Conservation (phyloP, 2,113 vertebrate genomes). For the Takifugu flavidus region DNA sequence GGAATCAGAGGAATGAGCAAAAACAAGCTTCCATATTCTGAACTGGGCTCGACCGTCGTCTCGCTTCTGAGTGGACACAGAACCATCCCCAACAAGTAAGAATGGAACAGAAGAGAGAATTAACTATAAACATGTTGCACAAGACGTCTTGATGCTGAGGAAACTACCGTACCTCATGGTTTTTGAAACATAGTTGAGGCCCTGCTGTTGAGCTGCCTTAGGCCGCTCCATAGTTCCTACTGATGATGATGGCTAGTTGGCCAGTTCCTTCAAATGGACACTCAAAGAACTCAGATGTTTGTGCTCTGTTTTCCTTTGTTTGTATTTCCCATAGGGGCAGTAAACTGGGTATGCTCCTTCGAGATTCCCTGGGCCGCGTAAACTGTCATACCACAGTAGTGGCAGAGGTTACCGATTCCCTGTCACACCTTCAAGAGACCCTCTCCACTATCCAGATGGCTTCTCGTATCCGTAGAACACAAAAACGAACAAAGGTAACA, state of each 20-base stretch:
- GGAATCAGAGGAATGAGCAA: slow-evolving; percentile 83
- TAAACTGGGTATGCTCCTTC: slow-evolving; percentile 93
- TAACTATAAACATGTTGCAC: too few relatives aligned
- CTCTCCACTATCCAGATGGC: slow-evolving; percentile 91
- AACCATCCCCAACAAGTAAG: slow-evolving; percentile 90
- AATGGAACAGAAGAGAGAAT: neutral
- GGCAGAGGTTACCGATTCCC: slow-evolving; percentile 83
- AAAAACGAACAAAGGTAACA: slow-evolving; percentile 89
- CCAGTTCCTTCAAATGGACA: too few relatives aligned
- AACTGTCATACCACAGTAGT: slow-evolving; percentile 93
- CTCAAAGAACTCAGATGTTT: too few relatives aligned
- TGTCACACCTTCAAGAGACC: slow-evolving; percentile 82
- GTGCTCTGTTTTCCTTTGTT: neutral
- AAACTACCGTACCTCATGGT: too few relatives aligned
- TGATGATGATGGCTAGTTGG: too few relatives aligned
- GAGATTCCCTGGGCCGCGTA: slow-evolving; percentile 88
- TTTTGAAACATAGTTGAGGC: neutral
- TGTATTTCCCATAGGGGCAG: slow-evolving; percentile 79
- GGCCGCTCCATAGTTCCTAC: too few relatives aligned
- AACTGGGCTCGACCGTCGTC: slow-evolving; percentile 88
- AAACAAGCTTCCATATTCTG: slow-evolving; percentile 83
- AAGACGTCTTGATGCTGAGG: too few relatives aligned
- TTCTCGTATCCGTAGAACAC: slow-evolving; percentile 86
- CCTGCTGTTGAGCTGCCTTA: too few relatives aligned
- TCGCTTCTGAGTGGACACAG: slow-evolving; percentile 92